phyloP scores from a whole-genome alignment of 2,797 vertebrate genomes.

The Enteromius argenteus region DNA sequence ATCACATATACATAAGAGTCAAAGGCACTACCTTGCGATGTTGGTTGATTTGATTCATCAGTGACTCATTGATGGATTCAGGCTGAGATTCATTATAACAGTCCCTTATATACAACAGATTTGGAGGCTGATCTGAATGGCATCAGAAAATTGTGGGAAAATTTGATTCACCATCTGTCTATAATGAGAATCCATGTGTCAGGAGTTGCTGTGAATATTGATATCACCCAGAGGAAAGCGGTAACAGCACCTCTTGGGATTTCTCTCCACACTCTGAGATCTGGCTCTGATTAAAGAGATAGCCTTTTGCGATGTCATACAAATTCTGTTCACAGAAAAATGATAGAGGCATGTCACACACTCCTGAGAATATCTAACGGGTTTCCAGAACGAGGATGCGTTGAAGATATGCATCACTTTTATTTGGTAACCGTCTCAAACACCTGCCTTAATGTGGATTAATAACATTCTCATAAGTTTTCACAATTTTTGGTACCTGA shows the following conservation, averaged over 20 bases:
- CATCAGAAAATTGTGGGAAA: slow-evolving; percentile 10
- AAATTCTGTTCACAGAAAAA: slow-evolving; percentile 33
- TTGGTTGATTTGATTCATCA: slow-evolving; percentile 1
- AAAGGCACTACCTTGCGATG: not conserved
- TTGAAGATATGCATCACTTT: not conserved
- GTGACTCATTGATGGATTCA: not conserved
- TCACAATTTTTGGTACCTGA: not conserved
- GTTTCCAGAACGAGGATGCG: not conserved
- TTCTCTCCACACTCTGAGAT: slow-evolving; percentile 29
- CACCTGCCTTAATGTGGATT: not conserved
- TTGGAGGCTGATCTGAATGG: not conserved
- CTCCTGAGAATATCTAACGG: not conserved
- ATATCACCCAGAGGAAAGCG: slow-evolving; percentile 45
- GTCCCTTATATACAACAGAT: not conserved
- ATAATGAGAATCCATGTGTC: slow-evolving; percentile 40
- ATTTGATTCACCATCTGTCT: slow-evolving; percentile 22
- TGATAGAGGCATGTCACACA: not conserved
- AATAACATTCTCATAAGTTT: not conserved
- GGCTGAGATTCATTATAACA: not conserved
- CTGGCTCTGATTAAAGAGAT: slow-evolving; percentile 34
- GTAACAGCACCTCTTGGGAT: slow-evolving; percentile 43
- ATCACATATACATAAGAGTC: not conserved
- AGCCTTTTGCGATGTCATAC: slow-evolving; percentile 38
- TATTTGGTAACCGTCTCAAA: not conserved
- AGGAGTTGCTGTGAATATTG: slow-evolving; percentile 24